A percentile compares a stretch with the other conserved stretches of the same genome.
Evolutionary conservation across 2,113 vertebrate species (phyloP).

Genomic region (Lophius piscatorius): DNA sequence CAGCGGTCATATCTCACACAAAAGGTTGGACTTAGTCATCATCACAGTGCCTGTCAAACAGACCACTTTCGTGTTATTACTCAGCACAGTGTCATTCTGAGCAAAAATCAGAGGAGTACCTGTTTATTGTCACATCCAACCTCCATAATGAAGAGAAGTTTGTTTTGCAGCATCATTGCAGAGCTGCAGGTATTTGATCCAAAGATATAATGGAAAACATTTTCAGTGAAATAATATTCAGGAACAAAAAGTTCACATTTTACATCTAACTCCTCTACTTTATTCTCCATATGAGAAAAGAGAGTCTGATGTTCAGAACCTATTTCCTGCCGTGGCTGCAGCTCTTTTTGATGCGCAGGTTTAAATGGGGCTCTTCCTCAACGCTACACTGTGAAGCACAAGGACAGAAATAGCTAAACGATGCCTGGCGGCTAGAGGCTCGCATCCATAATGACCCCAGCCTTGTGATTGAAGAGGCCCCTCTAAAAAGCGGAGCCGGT

Average conservation of each 20-base stretch:
- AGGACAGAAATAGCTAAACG: slow-evolving; percentile 79
- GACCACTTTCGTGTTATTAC: slow-evolving; percentile 68
- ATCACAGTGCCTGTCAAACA: slow-evolving; percentile 73
- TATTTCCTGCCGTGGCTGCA: slow-evolving; percentile 46
- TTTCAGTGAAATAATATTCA: neutral
- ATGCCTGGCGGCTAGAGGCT: slow-evolving; percentile 66
- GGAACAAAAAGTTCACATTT: neutral
- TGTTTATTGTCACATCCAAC: slow-evolving; percentile 46
- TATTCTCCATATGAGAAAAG: slow-evolving; percentile 13
- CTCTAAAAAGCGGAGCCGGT: slow-evolving; percentile 74
- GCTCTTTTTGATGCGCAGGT: slow-evolving; percentile 43
- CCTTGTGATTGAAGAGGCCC: slow-evolving; percentile 74
- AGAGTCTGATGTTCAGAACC: slow-evolving; percentile 12
- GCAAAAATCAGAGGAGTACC: slow-evolving; percentile 49
- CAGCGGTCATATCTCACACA: slow-evolving; percentile 58
- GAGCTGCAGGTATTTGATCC: neutral
- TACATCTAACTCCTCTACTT: neutral
- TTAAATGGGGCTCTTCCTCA: slow-evolving; percentile 60
- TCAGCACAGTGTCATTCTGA: slow-evolving; percentile 47
- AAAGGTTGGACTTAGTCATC: slow-evolving; percentile 77
- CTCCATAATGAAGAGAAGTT: slow-evolving; percentile 30
- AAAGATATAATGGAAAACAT: neutral
- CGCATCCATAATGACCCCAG: slow-evolving; percentile 73
- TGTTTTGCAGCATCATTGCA: slow-evolving; percentile 4
- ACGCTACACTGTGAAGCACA: slow-evolving; percentile 52